Base-by-base conservation (phyloP, 1,140 invertebrate genomes). In the Polyergus mexicanus region DNA sequence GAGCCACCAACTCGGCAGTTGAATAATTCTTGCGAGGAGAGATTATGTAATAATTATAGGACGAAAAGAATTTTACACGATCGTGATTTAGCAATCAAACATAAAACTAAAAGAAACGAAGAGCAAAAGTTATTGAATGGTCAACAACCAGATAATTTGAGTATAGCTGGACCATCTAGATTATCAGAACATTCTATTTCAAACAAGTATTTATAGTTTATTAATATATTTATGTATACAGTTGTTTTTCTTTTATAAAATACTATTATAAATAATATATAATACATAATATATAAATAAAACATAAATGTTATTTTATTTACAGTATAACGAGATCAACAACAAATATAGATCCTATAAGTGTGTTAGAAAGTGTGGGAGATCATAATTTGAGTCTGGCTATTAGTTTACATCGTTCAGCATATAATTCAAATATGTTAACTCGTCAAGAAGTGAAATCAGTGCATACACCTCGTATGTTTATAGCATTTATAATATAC, bases 81-180 rank as follows among this genome's bases (percentile, higher is more conserved):
- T 22, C 91, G 85, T 74, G 88, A 92, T 83, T 38, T 90, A 7
- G 76, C 89, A 10, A 32, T 88, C 38, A 90, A 92, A 69, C 90
- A 90, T 84, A 93, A 92, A 86, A 88, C 77, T 56, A 92, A 89
- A 75, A 93, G 84, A 81, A 88, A 69, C 25, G 91, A 91, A 6
- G 66, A 87, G 10, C 90, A 90, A 78, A 94, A 87, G 65, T 86
- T 87, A 83, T 83, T 85, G 11, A 92, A 72, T 44, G 86, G 85
- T 75, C 84, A 91, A 68, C 89, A 88, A 38, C 41, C 85, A 10
- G 90, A 93, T 81, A 90, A 71, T 88, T 89, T 92, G n/a, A 92
- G 81, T 76, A 86, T 92, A 72, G 92, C 94, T 89, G 94, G 94
- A 76, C 94, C 94, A 80, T 95, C 94, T 38, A 92, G 94, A 91